Percentiles rank a stretch among this genome's conserved stretches.
phyloP scores from a whole-genome alignment of 2,797 vertebrate species.

The Falco peregrinus region DNA sequence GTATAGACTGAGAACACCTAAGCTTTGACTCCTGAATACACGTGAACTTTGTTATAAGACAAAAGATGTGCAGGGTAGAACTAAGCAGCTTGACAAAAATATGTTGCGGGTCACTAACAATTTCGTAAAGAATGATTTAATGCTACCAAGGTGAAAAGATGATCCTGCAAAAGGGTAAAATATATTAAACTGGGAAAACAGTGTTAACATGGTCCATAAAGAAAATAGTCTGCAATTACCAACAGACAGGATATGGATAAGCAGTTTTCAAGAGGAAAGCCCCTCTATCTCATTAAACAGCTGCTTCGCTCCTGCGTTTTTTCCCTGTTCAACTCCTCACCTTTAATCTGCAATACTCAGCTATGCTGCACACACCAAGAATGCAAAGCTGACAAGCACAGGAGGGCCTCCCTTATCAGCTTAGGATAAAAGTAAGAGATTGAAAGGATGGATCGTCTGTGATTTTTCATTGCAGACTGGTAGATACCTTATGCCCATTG shows the following conservation, averaged over 20 bases:
- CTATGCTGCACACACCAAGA: constrained; percentile 48
- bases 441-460: constrained; percentile 45
- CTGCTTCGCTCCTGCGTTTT: constrained; percentile 39
- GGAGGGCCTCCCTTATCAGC: constrained; percentile 57
- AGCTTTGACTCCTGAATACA: background rate
- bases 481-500: background rate
- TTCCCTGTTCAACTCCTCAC: constrained; percentile 63
- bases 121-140: background rate
- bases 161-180: constrained; percentile 16
- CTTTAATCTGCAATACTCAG: constrained; percentile 53
- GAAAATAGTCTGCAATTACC: constrained; percentile 23
- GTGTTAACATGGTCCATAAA: background rate
- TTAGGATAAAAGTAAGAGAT: constrained; percentile 44
- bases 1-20: background rate
- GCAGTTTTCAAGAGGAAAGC: constrained; percentile 49
- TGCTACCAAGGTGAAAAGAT: constrained; percentile 1
- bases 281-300: constrained; percentile 50
- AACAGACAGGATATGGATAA: constrained; percentile 43
- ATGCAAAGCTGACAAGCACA: constrained; percentile 51
- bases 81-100: background rate
- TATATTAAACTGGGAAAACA: constrained; percentile 7
- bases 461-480: constrained; percentile 39
- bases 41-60: background rate
- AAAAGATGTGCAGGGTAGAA: background rate
- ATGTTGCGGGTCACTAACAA: background rate